Base-by-base conservation (phyloP, 2,888 invertebrate genomes). In the Automeris io region DNA sequence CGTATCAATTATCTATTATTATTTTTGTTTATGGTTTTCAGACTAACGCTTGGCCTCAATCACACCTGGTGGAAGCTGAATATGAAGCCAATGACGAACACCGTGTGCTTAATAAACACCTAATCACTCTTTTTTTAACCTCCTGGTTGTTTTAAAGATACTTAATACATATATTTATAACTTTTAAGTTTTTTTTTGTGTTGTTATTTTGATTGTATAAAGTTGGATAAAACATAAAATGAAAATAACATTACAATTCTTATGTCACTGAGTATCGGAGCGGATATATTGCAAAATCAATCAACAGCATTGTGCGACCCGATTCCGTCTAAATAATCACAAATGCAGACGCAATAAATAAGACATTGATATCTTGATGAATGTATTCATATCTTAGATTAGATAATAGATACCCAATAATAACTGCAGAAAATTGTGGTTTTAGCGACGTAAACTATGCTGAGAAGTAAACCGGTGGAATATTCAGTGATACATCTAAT, bases 401-500 rank as follows among this genome's bases (percentile, higher is more conserved):
- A 65, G 68, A 75, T 70, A n/a, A n/a, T n/a, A 61, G 59, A 62
- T 4, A 12, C 4, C 7, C 64, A 57, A 51, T 58, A 53, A 63
- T 66, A 69, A 70, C 68, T 66, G 70, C 56, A 69, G 71, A 64
- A 66, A 73, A 68, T 65, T 66, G 53, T 61, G 66, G 61, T 68
- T 55, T 50, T 42, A 47, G 50, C 61, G 61, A 67, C 65, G 58
- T 63, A 61, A 64, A 51, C 66, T 68, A 74, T 74, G 67, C 58
- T 43, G 12, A 35, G 46, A 41, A 41, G 42, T n/a, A n/a, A 46
- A 41, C 44, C 39, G 35, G 37, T 24, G 58, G 54, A 42, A 37
- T 61, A 66, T 70, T 74, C 72, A 61, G 25, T 13, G 26, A 16
- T 29, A 29, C 4, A n/a, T 16, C 4, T n/a, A n/a, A n/a, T n/a